Percentiles rank a stretch among this genome's conserved stretches.
These are phyloP conservation scores for Ormyrus pomaceus DNA, from an alignment of 2,888 invertebrate genomes.

Conservation along the genomic window DNA sequence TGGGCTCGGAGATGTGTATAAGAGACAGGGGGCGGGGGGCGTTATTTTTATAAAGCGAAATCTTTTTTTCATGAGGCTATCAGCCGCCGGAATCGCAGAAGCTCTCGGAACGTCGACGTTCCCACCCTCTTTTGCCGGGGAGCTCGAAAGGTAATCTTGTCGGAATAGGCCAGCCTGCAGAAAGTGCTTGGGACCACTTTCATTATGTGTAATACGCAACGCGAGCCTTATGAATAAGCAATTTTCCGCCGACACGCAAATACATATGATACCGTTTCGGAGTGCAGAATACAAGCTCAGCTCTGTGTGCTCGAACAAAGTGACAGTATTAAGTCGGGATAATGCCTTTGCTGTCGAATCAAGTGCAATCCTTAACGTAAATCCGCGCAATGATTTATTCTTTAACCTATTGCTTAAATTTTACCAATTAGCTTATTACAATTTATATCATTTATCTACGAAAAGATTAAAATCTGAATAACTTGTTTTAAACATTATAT, in stretches of 20 bases:
- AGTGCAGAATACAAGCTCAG: too few relatives aligned
- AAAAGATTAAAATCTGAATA: too few relatives aligned
- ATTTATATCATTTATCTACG: too few relatives aligned
- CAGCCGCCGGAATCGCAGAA: slow-evolving; percentile 18
- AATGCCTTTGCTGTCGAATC: too few relatives aligned
- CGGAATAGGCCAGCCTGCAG: slow-evolving; percentile 12
- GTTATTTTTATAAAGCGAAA: slow-evolving; percentile 31
- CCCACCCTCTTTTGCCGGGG: not conserved
- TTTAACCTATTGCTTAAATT: too few relatives aligned
- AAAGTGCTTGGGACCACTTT: not conserved
- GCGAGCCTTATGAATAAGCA: slow-evolving; percentile 20
- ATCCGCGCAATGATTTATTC: too few relatives aligned
- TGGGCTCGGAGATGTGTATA: too few relatives aligned
- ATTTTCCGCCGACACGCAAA: slow-evolving; percentile 18
- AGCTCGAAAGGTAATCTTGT: slow-evolving; percentile 14
- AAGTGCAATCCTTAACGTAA: too few relatives aligned
- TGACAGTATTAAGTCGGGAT: too few relatives aligned
- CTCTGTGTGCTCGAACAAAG: too few relatives aligned
- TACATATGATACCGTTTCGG: not conserved
- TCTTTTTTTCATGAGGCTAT: slow-evolving; percentile 33
- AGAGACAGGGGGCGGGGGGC: not conserved
- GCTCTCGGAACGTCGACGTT: not conserved
- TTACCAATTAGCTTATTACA: too few relatives aligned
- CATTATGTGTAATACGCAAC: slow-evolving; percentile 28
- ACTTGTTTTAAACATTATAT: too few relatives aligned